A percentile compares a stretch with the other conserved stretches of the same genome.
Conservation (phyloP, 2,888 invertebrate genomes). For the Syrphus vitripennis region DNA sequence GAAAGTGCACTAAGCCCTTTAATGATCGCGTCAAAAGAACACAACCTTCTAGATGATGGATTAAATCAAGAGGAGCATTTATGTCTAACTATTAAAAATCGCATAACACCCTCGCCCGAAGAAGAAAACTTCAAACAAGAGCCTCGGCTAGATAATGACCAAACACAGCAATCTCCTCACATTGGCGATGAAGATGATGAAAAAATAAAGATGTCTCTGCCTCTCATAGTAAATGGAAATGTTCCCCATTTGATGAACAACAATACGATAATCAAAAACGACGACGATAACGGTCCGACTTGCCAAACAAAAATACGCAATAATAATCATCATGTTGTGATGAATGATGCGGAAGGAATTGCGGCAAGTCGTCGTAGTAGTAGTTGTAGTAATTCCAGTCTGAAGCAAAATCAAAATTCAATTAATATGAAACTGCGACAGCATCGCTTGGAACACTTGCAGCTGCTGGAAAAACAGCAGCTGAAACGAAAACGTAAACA, state of each 20-base stretch:
- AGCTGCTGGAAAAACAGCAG: slow-evolving; percentile 17
- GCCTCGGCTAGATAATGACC: not conserved
- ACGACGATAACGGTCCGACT: not conserved
- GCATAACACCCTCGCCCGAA: not conserved
- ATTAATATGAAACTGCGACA: slow-evolving; percentile 73
- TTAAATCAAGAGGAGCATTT: not conserved
- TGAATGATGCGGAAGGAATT: slow-evolving; percentile 42
- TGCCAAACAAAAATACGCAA: slow-evolving; percentile 4
- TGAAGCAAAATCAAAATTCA: slow-evolving; percentile 73
- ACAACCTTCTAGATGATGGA: not conserved
- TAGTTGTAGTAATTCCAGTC: slow-evolving; percentile 73
- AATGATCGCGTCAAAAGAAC: not conserved
- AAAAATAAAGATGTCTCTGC: not conserved
- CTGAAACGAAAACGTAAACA: slow-evolving; percentile 38
- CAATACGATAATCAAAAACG: slow-evolving; percentile 46
- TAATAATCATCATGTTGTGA: slow-evolving; percentile 23
- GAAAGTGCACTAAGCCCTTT: not conserved
- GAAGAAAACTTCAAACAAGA: not conserved
- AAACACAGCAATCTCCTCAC: not conserved
- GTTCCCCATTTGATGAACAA: slow-evolving; percentile 46
- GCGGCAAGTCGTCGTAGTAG: slow-evolving; percentile 72
- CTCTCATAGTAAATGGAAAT: slow-evolving; percentile 33
- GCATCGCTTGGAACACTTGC: slow-evolving; percentile 60
- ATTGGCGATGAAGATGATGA: not conserved
- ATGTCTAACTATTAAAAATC: not conserved